These are phyloP conservation scores for Drosophila arizonae DNA, from an alignment of 1,140 invertebrate genomes.

Conservation along the genomic window DNA sequence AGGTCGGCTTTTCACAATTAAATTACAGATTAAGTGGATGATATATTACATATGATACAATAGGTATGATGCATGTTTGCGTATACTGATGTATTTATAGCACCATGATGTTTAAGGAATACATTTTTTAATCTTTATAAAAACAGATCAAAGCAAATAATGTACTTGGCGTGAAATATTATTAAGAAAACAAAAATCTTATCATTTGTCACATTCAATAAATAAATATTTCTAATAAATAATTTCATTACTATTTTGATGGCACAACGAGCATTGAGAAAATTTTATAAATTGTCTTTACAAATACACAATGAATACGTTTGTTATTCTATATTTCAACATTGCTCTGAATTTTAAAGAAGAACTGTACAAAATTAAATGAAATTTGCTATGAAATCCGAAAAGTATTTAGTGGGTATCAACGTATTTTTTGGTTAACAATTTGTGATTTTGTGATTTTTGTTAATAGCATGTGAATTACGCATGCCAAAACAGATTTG, in stretches of 20 bases:
- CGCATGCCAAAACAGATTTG: too few relatives aligned
- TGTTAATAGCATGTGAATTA: too few relatives aligned
- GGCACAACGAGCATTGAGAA: not conserved
- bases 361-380: not conserved
- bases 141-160: slow-evolving; percentile 14
- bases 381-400: not conserved
- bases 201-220: slow-evolving; percentile 41
- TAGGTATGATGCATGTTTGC: slow-evolving; percentile 25
- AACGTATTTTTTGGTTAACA: too few relatives aligned
- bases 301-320: not conserved
- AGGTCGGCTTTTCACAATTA: slow-evolving; percentile 30
- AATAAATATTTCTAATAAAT: slow-evolving; percentile 21
- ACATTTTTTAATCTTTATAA: slow-evolving; percentile 48
- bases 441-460: too few relatives aligned
- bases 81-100: slow-evolving; percentile 36
- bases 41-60: slow-evolving; percentile 56
- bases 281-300: not conserved
- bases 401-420: too few relatives aligned
- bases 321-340: not conserved
- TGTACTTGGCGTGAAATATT: slow-evolving; percentile 47
- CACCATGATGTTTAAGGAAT: slow-evolving; percentile 45
- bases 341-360: not conserved
- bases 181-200: slow-evolving; percentile 42
- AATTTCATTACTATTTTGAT: not conserved
- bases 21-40: slow-evolving; percentile 46